Conservation (phyloP, 2,797 vertebrate genomes). For the Sarcophilus harrisii region DNA sequence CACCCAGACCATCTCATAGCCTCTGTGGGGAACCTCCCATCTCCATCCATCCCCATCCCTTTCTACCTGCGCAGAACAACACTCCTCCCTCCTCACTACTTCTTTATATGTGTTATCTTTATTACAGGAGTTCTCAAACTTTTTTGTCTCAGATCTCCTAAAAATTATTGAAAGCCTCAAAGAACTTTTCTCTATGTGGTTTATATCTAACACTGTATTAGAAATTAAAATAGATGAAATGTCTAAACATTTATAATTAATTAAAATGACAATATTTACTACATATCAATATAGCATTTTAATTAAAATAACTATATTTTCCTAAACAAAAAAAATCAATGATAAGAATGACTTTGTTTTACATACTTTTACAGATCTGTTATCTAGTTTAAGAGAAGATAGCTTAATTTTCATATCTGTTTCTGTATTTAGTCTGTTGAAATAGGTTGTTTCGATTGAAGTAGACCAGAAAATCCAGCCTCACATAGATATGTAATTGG, state of each 20-base stretch:
- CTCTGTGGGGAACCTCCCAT: not conserved
- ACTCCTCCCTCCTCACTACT: not conserved
- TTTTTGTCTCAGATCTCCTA: not conserved
- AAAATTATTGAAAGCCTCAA: not conserved
- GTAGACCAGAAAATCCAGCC: slow-evolving; percentile 64
- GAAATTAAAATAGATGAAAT: not conserved
- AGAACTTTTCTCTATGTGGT: not conserved
- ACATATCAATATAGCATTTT: not conserved
- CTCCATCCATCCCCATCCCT: not conserved
- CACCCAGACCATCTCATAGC: not conserved
- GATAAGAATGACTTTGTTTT: slow-evolving; percentile 21
- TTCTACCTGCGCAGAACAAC: not conserved
- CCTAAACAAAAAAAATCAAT: slow-evolving; percentile 37
- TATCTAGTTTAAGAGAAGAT: slow-evolving; percentile 46
- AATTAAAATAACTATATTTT: slow-evolving; percentile 43
- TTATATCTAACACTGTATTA: not conserved
- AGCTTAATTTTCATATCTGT: slow-evolving; percentile 46
- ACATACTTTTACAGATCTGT: slow-evolving; percentile 49
- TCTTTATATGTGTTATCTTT: not conserved
- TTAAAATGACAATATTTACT: not conserved
- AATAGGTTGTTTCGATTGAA: slow-evolving; percentile 63
- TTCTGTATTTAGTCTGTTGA: slow-evolving; percentile 57
- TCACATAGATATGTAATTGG: slow-evolving; percentile 48
- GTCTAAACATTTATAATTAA: not conserved
- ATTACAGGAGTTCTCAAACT: not conserved